Evolutionary conservation across 2,113 vertebrate species (phyloP).

Genomic region (Maccullochella peelii): DNA sequence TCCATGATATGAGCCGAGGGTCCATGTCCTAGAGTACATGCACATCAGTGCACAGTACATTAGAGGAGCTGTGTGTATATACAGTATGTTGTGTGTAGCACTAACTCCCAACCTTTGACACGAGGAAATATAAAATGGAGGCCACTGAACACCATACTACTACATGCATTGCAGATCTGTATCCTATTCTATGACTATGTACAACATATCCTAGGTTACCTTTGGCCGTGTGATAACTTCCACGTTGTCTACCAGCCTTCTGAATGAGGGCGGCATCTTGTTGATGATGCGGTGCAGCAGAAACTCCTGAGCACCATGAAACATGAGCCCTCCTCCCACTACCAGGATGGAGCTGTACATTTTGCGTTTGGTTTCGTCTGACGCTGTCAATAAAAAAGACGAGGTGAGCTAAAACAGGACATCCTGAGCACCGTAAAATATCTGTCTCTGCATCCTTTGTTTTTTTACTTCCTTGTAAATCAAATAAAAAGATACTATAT

Average conservation of each 20-base stretch:
- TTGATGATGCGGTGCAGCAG: slow-evolving; percentile 97
- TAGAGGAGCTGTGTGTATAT: background rate
- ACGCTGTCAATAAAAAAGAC: slow-evolving; percentile 82
- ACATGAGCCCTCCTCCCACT: slow-evolving; percentile 96
- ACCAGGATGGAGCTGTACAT: slow-evolving; percentile 99
- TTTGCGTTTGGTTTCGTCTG: slow-evolving; percentile 98
- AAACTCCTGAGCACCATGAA: slow-evolving; percentile 95
- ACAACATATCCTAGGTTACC: slow-evolving; percentile 74
- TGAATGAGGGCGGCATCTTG: slow-evolving; percentile 99
- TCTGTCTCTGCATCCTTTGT: background rate
- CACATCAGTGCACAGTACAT: background rate
- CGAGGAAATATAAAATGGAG: background rate
- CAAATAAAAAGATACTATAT: background rate
- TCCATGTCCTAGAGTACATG: slow-evolving; percentile 91
- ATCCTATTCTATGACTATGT: background rate
- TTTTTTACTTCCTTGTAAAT: background rate
- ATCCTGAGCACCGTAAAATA: background rate
- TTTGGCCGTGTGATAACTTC: slow-evolving; percentile 98
- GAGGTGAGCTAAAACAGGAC: background rate
- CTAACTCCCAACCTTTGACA: background rate
- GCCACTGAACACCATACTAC: background rate
- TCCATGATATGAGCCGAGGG: slow-evolving; percentile 94
- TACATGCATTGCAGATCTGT: background rate
- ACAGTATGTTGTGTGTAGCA: background rate
- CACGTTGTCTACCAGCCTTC: slow-evolving; percentile 95